Evolutionary conservation across 1,140 invertebrate genomes (phyloP).

Genomic region (Fopius arisanus): DNA sequence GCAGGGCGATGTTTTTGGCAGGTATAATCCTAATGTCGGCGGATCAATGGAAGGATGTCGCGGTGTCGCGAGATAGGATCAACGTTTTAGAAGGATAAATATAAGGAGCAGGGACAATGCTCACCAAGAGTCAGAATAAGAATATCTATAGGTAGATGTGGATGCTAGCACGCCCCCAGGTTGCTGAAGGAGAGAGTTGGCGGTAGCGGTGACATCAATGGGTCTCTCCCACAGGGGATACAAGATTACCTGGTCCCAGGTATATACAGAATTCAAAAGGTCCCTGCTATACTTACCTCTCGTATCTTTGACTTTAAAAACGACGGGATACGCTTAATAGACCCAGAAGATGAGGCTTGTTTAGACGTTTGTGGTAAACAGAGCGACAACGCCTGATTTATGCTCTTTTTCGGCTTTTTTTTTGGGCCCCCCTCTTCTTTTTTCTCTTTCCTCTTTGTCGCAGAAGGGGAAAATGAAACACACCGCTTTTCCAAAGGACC

Average conservation of each 20-base stretch:
- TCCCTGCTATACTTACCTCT: slow-evolving; percentile 2
- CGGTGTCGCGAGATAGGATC: slow-evolving; percentile 54
- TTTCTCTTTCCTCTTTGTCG: not conserved
- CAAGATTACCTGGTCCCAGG: slow-evolving; percentile 42
- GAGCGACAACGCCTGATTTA: slow-evolving; percentile 63
- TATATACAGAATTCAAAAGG: not conserved
- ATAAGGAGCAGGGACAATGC: slow-evolving; percentile 18
- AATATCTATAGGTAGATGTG: slow-evolving; percentile 16
- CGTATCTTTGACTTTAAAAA: slow-evolving; percentile 35
- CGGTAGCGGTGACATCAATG: slow-evolving; percentile 60
- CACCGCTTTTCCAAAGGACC: slow-evolving; percentile 41
- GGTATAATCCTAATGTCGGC: slow-evolving; percentile 44
- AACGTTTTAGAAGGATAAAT: slow-evolving; percentile 18
- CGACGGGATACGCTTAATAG: slow-evolving; percentile 57
- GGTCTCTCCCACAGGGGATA: slow-evolving; percentile 25
- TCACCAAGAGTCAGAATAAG: not conserved
- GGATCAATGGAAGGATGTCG: slow-evolving; percentile 61
- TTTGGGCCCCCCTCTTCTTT: no score
- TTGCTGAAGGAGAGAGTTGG: slow-evolving; percentile 1
- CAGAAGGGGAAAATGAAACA: slow-evolving; percentile 40
- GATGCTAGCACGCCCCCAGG: slow-evolving; percentile 32
- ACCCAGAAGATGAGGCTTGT: slow-evolving; percentile 54
- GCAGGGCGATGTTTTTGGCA: slow-evolving; percentile 10
- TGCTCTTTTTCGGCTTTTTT: slow-evolving; percentile 33
- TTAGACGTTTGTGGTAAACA: slow-evolving; percentile 66